Base-by-base conservation (phyloP, 2,113 vertebrate genomes). In the Leucopsar rothschildi region DNA sequence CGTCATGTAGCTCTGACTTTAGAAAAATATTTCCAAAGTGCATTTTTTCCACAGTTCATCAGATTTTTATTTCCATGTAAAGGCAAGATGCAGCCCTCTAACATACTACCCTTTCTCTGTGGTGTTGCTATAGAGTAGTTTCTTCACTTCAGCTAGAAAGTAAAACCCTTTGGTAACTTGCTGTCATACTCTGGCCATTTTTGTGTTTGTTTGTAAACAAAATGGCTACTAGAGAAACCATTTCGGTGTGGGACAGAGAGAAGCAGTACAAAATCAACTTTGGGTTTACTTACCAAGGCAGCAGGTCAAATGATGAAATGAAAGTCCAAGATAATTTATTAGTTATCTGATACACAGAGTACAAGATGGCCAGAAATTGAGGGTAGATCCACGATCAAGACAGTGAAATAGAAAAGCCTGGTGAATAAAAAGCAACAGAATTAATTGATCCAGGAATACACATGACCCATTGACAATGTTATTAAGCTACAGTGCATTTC, bases 331-430 rank as follows among this genome's bases (percentile, higher is more conserved):
- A 33, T 75, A 27, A 68, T 61, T 71, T 63, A 33, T 42, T 63
- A 44, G 27, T 70, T 91, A 37, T 16, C 10, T 72, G 31, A 37
- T 45, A 50, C 49, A 53, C 7, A 35, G 12, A 39, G 15, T 52
- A 1, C 23, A 64, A 33, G 18, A 50, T 73, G 64, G 13, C 29
- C 42, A 78, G 35, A 47, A 86, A 55, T 25, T 50, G 4, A 66
- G 27, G 21, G 7, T 75, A 27, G 17, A 59, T 82, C 33, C 3
- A 15, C 0, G 0, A 6, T 64, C 12, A 84, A 14, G 29, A 24
- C 4, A 56, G 53, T 31, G 22, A 64, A 75, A 47, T 40, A 52
- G 50, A 59, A 80, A 56, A 70, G 8, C 20, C 12, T 76, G 33
- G 27, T 88, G 53, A 82, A 44, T 80, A 56, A 44, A 91, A 82